These are phyloP conservation scores for Drosophila kepulauana DNA, from an alignment of 1,140 invertebrate genomes.

Conservation along the genomic window DNA sequence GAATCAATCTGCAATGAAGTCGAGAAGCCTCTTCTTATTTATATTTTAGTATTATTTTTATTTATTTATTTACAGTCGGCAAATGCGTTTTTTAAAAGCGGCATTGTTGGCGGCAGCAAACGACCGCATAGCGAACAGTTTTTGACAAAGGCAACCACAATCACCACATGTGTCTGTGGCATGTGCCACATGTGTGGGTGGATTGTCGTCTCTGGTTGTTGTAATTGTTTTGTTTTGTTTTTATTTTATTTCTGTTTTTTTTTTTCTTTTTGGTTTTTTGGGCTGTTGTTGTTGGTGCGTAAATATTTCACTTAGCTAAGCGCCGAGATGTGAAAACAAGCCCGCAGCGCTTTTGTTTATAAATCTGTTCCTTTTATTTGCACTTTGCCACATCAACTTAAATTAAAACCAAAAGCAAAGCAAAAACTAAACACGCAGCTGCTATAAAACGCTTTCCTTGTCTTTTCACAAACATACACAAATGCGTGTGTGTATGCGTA, in stretches of 20 bases:
- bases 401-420: conserved; percentile 71
- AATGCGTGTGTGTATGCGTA: conserved; percentile 13
- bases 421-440: conserved; percentile 54
- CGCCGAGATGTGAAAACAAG: conserved; percentile 28
- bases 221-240: conserved; percentile 26
- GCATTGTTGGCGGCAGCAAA: conserved; percentile 11
- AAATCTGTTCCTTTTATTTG: conserved; percentile 76
- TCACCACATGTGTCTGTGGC: conserved; percentile 42
- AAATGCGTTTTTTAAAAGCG: conserved; percentile 39
- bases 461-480: conserved; percentile 9
- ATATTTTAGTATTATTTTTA: conserved; percentile 6
- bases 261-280: neutral
- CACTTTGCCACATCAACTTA: conserved; percentile 75
- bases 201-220: conserved; percentile 28
- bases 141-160: conserved; percentile 37
- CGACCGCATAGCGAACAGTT: conserved; percentile 27
- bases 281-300: conserved; percentile 24
- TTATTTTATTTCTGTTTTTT: conserved; percentile 6
- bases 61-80: conserved; percentile 25
- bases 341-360: conserved; percentile 59
- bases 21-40: conserved; percentile 27
- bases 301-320: conserved; percentile 67
- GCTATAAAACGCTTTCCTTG: conserved; percentile 58
- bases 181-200: conserved; percentile 43
- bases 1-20: conserved; percentile 33